Evolutionary conservation across 2,797 vertebrate genomes (phyloP).

Genomic region (Sparidentex hasta): DNA sequence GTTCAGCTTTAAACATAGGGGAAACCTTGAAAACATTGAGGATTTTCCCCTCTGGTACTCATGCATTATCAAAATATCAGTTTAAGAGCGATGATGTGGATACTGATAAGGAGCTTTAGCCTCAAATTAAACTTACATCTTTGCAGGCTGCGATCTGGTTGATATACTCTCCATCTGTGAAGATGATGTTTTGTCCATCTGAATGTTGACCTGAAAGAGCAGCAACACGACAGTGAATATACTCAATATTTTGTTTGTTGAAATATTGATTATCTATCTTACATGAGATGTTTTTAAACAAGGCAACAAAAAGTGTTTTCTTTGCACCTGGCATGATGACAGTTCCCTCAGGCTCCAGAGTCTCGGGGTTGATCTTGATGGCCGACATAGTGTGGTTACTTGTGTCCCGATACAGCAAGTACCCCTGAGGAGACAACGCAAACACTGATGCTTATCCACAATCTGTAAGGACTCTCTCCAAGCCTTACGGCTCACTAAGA

Average conservation of each 20-base stretch:
- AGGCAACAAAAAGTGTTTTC: neutral
- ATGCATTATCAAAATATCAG: neutral
- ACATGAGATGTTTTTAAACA: neutral
- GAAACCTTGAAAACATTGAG: neutral
- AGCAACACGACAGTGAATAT: conserved; percentile 4
- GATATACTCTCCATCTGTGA: conserved; percentile 98
- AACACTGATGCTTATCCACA: conserved; percentile 7
- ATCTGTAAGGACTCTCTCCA: neutral
- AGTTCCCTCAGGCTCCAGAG: conserved; percentile 95
- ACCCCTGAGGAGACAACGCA: conserved; percentile 86
- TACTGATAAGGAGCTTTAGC: neutral
- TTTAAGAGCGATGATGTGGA: neutral
- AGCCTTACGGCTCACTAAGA: neutral
- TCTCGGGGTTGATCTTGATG: conserved; percentile 98
- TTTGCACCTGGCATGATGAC: conserved; percentile 94
- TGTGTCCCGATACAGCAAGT: conserved; percentile 94
- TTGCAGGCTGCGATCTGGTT: conserved; percentile 99
- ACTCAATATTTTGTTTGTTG: neutral
- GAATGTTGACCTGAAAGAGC: conserved; percentile 90
- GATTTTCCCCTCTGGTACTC: neutral
- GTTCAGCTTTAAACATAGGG: neutral
- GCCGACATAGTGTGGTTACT: conserved; percentile 96
- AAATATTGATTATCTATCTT: neutral
- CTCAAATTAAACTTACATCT: conserved; percentile 89
- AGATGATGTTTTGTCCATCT: conserved; percentile 98